Base-by-base conservation (phyloP, 2,888 invertebrate genomes). In the Cephus sareptanus region DNA sequence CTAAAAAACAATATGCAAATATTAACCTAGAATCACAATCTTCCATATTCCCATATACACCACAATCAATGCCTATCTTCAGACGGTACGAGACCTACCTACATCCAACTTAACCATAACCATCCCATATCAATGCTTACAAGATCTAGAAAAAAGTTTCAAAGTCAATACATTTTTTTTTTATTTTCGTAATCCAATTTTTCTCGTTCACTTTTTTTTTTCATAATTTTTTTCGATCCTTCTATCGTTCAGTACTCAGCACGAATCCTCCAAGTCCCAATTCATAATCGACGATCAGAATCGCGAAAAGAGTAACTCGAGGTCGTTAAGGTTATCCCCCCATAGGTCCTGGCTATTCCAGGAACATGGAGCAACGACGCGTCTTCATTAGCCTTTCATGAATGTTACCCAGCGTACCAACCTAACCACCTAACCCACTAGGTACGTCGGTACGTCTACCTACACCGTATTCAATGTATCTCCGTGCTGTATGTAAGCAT, bases 361-460 rank as follows among this genome's bases (percentile, higher is more conserved):
- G 86, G 87, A 89, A 90, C 88, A 87, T 80, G 85, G 84, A 83
- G 86, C 87, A 86, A 81, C 87, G 88, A 89, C 89, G 87, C 87
- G 86, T 90, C 89, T 90, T 90, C 89, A 90, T 90, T 90, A 90
- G 89, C 89, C 89, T 89, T 90, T 89, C 88, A 90, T 89, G 89
- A 90, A 89, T 86, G 86, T 81, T 82, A 81, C 81, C 81, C 82
- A 76, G 77, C 34, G 37, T 35, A 37, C 74, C 35, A 56, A 56
- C 56, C 56, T 56, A 56, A 56, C 56, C 56, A 56, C 73, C 77
- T 75, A 76, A 56, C 76, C 23, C 23, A 56, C 56, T 56, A 23
- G 37, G 15, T 75, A 77, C 56, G 76, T 77, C 75, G 76, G 56
- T 77, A 79, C 80, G 77, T 79, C 77, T 34, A 6, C 80, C 31